Evolutionary conservation across 1,140 invertebrate genomes (phyloP).

Genomic region (Harpegnathos saltator): DNA sequence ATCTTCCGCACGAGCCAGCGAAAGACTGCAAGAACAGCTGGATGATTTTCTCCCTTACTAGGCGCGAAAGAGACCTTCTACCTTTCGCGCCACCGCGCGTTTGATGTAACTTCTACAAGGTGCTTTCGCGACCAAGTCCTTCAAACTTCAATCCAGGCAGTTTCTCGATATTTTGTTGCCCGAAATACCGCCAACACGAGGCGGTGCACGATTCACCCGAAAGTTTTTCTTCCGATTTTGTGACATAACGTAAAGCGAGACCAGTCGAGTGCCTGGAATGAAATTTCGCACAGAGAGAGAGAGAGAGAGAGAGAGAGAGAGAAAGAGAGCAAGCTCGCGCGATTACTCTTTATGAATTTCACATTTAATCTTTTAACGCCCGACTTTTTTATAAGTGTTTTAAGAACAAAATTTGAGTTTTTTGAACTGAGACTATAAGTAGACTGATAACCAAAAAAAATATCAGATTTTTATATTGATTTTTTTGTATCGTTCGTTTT

Average conservation of each 20-base stretch:
- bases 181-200: not conserved
- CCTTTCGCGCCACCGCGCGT: not conserved
- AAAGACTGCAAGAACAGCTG: constrained; percentile 32
- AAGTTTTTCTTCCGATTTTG: not conserved
- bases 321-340: no score
- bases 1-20: not conserved
- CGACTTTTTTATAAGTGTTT: no score
- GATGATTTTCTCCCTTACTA: constrained; percentile 17
- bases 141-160: not conserved
- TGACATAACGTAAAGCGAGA: not conserved
- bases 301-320: no score
- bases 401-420: no score
- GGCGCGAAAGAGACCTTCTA: not conserved
- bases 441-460: no score
- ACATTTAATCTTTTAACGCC: no score
- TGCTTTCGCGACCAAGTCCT: not conserved
- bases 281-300: no score
- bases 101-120: constrained; percentile 12
- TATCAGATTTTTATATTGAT: no score
- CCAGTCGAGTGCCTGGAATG: not conserved
- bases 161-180: constrained; percentile 24
- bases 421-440: no score
- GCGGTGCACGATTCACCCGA: not conserved
- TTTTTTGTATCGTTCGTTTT: no score
- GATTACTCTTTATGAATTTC: no score